Percentiles rank a stretch among this genome's conserved stretches.
phyloP scores from a whole-genome alignment of 2,888 invertebrate genomes.

The Plusia festucae region DNA sequence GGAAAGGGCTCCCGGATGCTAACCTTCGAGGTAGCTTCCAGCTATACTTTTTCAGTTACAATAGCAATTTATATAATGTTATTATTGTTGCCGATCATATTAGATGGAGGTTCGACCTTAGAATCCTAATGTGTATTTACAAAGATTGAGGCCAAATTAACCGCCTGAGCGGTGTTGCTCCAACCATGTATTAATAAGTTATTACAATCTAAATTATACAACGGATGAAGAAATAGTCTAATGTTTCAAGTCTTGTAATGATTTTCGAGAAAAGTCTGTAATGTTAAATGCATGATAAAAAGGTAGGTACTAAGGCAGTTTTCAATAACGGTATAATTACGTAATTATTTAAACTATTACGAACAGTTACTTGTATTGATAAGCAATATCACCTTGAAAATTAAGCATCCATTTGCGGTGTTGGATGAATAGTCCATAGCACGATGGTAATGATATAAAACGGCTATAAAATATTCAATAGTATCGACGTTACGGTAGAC shows the following conservation, averaged over 20 bases:
- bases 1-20: background rate
- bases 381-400: constrained; percentile 24
- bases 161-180: constrained; percentile 36
- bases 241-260: background rate
- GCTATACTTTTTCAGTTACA: background rate
- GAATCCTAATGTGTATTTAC: constrained; percentile 53
- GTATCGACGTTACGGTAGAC: constrained; percentile 53
- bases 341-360: background rate
- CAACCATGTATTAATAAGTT: constrained; percentile 37
- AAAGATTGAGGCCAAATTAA: constrained; percentile 67
- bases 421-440: constrained; percentile 32
- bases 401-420: constrained; percentile 48
- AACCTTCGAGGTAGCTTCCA: too few relatives aligned
- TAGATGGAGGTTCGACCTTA: constrained; percentile 64
- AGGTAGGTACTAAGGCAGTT: background rate
- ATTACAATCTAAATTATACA: constrained; percentile 21
- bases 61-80: constrained; percentile 31
- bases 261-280: background rate
- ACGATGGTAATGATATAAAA: constrained; percentile 48
- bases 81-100: constrained; percentile 47
- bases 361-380: background rate
- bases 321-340: background rate
- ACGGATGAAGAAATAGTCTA: constrained; percentile 19
- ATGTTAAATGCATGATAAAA: background rate
- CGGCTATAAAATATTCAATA: constrained; percentile 56